Percentiles rank a stretch among this genome's conserved stretches.
phyloP scores from a whole-genome alignment of 2,113 vertebrate genomes.

The Chascanopsetta lugubris region DNA sequence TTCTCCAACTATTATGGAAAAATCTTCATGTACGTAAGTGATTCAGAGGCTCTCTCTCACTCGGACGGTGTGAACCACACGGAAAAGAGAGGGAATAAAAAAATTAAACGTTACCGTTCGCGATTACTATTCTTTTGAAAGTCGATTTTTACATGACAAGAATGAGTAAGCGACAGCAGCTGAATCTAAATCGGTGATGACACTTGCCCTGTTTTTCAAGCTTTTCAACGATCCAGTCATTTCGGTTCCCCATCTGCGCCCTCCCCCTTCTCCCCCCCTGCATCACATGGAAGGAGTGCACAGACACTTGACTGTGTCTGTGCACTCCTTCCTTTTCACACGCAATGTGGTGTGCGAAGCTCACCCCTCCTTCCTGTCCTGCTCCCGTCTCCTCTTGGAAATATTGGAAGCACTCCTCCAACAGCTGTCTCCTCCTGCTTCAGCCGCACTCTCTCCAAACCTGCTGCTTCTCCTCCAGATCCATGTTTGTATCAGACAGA shows the following conservation, averaged over 20 bases:
- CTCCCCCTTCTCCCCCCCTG: constrained; percentile 73
- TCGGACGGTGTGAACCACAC: constrained; percentile 44
- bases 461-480: constrained; percentile 18
- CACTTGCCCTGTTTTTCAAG: constrained; percentile 68
- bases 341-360: constrained; percentile 81
- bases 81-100: constrained; percentile 21
- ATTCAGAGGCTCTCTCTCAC: constrained; percentile 33
- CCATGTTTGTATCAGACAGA: not conserved
- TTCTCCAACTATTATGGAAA: not conserved
- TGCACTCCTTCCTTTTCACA: constrained; percentile 71
- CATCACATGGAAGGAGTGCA: constrained; percentile 55
- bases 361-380: constrained; percentile 56
- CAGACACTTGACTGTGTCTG: constrained; percentile 62
- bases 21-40: constrained; percentile 3
- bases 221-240: constrained; percentile 71
- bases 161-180: constrained; percentile 27
- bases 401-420: constrained; percentile 72
- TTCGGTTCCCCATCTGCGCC: constrained; percentile 81
- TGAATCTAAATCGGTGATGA: constrained; percentile 75
- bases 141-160: constrained; percentile 46
- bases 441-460: constrained; percentile 34
- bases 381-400: constrained; percentile 59
- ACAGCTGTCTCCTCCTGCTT: constrained; percentile 74
- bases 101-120: constrained; percentile 42
- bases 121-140: constrained; percentile 26